Base-by-base conservation (phyloP, 2,113 vertebrate genomes). In the Pterocles orientalis region DNA sequence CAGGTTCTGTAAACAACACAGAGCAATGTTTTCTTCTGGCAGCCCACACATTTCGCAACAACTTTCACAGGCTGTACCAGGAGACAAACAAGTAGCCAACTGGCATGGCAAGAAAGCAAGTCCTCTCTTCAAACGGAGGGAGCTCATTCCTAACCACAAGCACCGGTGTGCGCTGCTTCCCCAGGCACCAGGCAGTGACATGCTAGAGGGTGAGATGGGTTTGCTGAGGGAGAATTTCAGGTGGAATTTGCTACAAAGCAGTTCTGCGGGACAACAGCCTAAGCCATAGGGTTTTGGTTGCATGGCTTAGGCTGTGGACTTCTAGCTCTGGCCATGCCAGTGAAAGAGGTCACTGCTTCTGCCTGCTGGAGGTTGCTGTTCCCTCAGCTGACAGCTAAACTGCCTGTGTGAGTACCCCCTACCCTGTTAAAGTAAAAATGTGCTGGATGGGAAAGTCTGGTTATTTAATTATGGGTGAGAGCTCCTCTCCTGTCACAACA, bases 1-100 rank as follows among this genome's bases (percentile, higher is more conserved):
- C 29, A 4, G 57, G 47, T 58, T 96, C 83, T 93, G 60, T 93
- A 95, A 96, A 96, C 70, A 94, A 58, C 48, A 53, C 62, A 79
- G 71, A 83, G 72, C 12, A 41, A 34, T 81, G 34, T 96, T 95
- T 95, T 94, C 66, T 92, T 91, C 65, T 92, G 76, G 69, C 34
- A 86, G 58, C 47, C 77, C 77, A 82, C 88, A 87, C 45, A 39
- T 96, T 96, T 92, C 9, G 25, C 77, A 96, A 89, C 62, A 88
- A 16, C 56, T 83, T 81, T 91, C 90, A 62, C 23, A 56, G 34
- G 39, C 61, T 90, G n/a, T 72, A 86, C 76, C 28, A 61, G 66
- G 48, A 88, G 45, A 84, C 72, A 93, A 95, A 92, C 70, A 96
- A 91, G 61, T 4, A 75, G 31, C 54, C 68, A 81, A 14, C 26